These are phyloP conservation scores for Drosophila imparisetae DNA, from an alignment of 2,888 invertebrate species.

Conservation along the genomic window DNA sequence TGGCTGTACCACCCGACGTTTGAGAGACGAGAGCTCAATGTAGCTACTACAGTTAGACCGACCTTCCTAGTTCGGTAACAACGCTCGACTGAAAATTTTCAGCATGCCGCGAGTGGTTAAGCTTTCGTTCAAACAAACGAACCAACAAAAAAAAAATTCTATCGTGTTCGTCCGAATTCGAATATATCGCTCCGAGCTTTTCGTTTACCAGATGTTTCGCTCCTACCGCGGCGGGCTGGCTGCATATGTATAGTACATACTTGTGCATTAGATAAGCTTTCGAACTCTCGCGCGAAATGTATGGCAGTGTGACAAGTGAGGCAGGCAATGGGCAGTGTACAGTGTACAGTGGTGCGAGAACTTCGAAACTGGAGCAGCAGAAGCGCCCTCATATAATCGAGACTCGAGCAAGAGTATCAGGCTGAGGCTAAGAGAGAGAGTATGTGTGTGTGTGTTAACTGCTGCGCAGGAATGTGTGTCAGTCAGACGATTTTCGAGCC, in stretches of 20 bases:
- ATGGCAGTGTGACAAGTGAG: conserved; percentile 82
- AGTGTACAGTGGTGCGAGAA: conserved; percentile 58
- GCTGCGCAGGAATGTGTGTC: conserved; percentile 70
- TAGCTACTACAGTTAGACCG: conserved; percentile 80
- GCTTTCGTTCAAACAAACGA: conserved; percentile 69
- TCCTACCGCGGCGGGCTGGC: conserved; percentile 27
- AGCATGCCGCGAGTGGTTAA: conserved; percentile 82
- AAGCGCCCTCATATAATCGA: conserved; percentile 9
- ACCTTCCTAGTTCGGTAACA: conserved; percentile 84
- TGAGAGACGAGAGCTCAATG: conserved; percentile 78
- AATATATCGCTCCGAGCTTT: conserved; percentile 59
- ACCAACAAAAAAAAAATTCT: conserved; percentile 51
- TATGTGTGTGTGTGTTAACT: conserved; percentile 19
- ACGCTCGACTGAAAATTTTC: conserved; percentile 85
- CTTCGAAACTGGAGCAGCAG: conserved; percentile 74
- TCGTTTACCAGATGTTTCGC: conserved; percentile 54
- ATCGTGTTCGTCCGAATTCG: conserved; percentile 25
- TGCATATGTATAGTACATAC: conserved; percentile 12
- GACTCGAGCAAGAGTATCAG: conserved; percentile 2
- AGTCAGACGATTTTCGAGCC: conserved; percentile 52
- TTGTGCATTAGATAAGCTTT: conserved; percentile 60
- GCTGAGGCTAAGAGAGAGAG: conserved; percentile 11
- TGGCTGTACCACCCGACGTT: conserved; percentile 77
- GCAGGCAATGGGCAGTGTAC: conserved; percentile 55
- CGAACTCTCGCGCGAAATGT: conserved; percentile 68